Evolutionary conservation across 2,888 invertebrate genomes (phyloP).

Genomic region (Clitarchus hookeri): DNA sequence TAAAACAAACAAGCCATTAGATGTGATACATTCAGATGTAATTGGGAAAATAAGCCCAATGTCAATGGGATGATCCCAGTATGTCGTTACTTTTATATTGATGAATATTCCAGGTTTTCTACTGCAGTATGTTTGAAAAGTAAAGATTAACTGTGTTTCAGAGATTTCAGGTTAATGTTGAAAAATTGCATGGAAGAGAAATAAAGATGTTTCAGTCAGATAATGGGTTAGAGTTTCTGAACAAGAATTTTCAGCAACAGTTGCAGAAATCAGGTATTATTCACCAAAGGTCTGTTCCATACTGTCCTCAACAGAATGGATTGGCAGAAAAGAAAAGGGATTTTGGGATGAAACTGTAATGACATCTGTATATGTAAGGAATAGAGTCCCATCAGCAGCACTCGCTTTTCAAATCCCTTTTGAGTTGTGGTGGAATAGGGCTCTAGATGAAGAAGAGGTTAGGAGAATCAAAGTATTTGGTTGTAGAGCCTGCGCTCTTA

Average conservation of each 20-base stretch:
- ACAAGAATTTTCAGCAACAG: neutral
- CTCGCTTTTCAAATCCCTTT: slow-evolving; percentile 20
- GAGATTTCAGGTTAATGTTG: no score
- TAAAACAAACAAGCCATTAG: no score
- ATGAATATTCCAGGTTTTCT: no score
- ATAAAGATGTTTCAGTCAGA: no score
- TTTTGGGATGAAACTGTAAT: slow-evolving; percentile 30
- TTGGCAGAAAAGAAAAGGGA: slow-evolving; percentile 25
- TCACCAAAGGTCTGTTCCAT: slow-evolving; percentile 21
- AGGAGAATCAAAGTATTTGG: slow-evolving; percentile 24
- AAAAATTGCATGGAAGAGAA: no score
- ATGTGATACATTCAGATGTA: no score
- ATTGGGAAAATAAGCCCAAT: no score
- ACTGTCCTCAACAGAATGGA: slow-evolving; percentile 18
- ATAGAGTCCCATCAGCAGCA: slow-evolving; percentile 20
- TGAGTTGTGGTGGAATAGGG: slow-evolving; percentile 26
- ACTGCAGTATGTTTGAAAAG: no score
- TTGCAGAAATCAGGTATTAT: neutral
- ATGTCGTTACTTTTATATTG: no score
- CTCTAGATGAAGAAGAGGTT: neutral
- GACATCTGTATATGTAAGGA: slow-evolving; percentile 19
- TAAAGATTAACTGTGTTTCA: no score
- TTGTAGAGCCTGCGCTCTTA: slow-evolving; percentile 12
- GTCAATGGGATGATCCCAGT: no score
- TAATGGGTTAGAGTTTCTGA: neutral